Percentiles rank a stretch among this genome's conserved stretches.
Conservation (phyloP, 2,113 vertebrate genomes). For the Chrysemys picta region DNA sequence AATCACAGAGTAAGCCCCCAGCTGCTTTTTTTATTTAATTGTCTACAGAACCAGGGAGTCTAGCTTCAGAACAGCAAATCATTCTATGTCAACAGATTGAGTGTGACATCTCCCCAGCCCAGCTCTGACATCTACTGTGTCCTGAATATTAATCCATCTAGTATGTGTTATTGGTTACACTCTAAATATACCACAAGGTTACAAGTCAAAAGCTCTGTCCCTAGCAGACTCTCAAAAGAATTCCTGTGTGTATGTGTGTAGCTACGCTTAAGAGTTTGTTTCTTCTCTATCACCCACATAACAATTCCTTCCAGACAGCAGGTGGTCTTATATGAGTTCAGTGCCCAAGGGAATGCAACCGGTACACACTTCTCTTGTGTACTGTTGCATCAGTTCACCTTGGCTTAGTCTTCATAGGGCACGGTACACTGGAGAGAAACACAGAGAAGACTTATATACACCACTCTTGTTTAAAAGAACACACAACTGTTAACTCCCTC, state of each 20-base stretch:
- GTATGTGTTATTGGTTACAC: not conserved
- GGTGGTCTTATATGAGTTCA: not conserved
- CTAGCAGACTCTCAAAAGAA: not conserved
- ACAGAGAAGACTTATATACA: not conserved
- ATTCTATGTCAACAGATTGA: constrained; percentile 58
- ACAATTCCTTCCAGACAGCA: not conserved
- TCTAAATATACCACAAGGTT: not conserved
- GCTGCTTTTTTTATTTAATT: not conserved
- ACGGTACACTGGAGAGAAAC: rapidly evolving
- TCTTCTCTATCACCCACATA: not conserved
- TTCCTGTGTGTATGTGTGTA: not conserved
- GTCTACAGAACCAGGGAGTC: not conserved
- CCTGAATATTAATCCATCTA: constrained; percentile 68
- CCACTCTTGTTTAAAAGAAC: not conserved
- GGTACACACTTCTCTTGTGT: not conserved
- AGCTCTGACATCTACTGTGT: constrained; percentile 38
- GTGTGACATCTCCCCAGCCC: constrained; percentile 45
- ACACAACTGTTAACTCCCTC: not conserved
- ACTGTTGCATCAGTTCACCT: not conserved
- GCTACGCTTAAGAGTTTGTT: not conserved
- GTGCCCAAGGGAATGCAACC: not conserved
- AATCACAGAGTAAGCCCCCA: constrained; percentile 38
- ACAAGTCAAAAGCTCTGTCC: not conserved
- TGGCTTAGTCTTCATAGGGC: rapidly evolving
- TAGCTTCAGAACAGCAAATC: constrained; percentile 39